A percentile compares a stretch with the other conserved stretches of the same genome.
These are phyloP conservation scores for Meiosimyza platycephala DNA, from an alignment of 2,888 invertebrate genomes.

Conservation along the genomic window DNA sequence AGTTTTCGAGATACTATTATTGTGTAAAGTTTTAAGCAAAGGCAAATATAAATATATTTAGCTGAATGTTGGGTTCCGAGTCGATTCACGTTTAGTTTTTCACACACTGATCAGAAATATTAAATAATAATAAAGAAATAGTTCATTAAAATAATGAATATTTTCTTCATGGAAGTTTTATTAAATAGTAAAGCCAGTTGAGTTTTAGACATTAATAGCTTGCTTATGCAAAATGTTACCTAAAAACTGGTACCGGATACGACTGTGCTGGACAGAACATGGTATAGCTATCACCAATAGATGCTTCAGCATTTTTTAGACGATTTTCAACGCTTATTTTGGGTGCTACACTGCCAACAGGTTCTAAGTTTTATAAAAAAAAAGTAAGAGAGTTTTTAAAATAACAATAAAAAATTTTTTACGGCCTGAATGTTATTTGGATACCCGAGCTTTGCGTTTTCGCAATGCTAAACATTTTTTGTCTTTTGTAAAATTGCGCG, in stretches of 20 bases:
- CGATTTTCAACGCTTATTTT: conserved; percentile 72
- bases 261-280: conserved; percentile 81
- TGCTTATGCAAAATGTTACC: conserved; percentile 61
- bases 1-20: no score
- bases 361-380: conserved; percentile 67
- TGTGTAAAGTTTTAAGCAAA: no score
- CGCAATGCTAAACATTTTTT: no score
- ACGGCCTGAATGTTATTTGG: conserved; percentile 37
- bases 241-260: conserved; percentile 75
- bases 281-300: conserved; percentile 69
- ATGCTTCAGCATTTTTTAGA: conserved; percentile 70
- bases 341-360: conserved; percentile 69
- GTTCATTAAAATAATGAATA: no score
- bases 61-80: no score
- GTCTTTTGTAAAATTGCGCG: no score
- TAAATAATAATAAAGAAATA: no score
- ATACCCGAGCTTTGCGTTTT: no score
- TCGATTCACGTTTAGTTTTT: no score
- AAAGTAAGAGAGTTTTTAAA: neutral
- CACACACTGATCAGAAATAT: no score
- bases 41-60: no score
- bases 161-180: neutral
- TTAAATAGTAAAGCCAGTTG: neutral
- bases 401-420: conserved; percentile 1
- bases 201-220: neutral